phyloP scores from a whole-genome alignment of 2,113 vertebrate species.

The Pogona vitticeps region DNA sequence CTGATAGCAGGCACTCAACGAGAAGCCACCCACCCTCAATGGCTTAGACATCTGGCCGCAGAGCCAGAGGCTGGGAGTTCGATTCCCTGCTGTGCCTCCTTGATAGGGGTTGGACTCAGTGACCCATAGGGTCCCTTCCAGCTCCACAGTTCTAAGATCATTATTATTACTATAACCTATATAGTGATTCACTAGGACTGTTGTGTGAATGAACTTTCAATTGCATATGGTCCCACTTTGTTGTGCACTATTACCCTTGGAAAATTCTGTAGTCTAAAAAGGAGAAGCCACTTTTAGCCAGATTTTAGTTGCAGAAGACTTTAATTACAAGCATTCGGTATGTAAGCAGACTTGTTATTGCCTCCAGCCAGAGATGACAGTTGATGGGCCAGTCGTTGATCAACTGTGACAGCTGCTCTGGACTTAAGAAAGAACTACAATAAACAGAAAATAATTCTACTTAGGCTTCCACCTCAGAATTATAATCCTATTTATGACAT shows the following conservation, averaged over 20 bases:
- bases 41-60: neutral
- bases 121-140: too few species aligned
- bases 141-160: too few species aligned
- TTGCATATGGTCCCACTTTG: neutral
- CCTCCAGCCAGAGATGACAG: neutral
- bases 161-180: neutral
- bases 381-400: constrained; percentile 15
- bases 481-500: constrained; percentile 63
- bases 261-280: constrained; percentile 13
- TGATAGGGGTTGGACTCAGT: too few species aligned
- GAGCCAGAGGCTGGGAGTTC: neutral
- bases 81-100: too few species aligned
- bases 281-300: constrained; percentile 18
- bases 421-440: constrained; percentile 43
- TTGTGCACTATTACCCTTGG: constrained; percentile 33
- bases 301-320: neutral
- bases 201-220: neutral
- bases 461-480: constrained; percentile 49
- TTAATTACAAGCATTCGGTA: constrained; percentile 1
- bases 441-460: constrained; percentile 51
- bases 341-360: neutral
- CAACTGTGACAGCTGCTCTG: neutral
- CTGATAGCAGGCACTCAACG: too few species aligned
- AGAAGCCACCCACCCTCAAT: neutral
- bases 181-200: neutral